Evolutionary conservation across 2,113 vertebrate genomes (phyloP), one percentile per base, ranked within the genome.

Genomic region (Dipodomys stephensi): DNA sequence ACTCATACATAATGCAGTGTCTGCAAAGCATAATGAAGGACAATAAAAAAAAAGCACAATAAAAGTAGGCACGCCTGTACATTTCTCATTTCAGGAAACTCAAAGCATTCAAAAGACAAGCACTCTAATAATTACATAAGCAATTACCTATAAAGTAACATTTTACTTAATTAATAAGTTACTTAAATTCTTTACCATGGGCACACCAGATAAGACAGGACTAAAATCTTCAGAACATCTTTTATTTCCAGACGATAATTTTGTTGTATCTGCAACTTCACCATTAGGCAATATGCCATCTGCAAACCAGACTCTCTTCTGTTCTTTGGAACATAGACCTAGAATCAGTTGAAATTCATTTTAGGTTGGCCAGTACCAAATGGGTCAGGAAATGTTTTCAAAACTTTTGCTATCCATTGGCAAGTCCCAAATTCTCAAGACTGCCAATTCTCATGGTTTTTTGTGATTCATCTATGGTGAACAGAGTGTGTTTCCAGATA

Each of bases 281-380:
- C 99, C 99, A 76, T 99, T 99, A 7, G 99, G 99, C 91, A 99
- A 95, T 96, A 99, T 99, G 23, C 99, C 99, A 89, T 99, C 99
- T 44, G 99, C 99, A 97, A 99, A 99, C 99, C 99, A 99, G 60
- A 99, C 99, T 20, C 99, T 98, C 97, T 98, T 99, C 94, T 99
- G 99, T 77, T 99, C 99, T 90, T 98, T 98, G 81, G 98, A 98
- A 83, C 98, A 98, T 65, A 98, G 93, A 39, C 98, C 99, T 99
- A 96, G 5, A 57, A 87, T 53, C 79, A 88, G 35, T 85, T 46
- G 44, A 95, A 81, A 60, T 95, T 32, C 15, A 93, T 28, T 89
- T 93, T 49, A 91, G 27, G 62, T 88, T 88, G 1, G 0, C 18
- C 67, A 57, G 4, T 0, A 91, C 0, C 35, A 81, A 88, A 86